Conservation (phyloP, 2,888 invertebrate genomes). For the Spodoptera littoralis region DNA sequence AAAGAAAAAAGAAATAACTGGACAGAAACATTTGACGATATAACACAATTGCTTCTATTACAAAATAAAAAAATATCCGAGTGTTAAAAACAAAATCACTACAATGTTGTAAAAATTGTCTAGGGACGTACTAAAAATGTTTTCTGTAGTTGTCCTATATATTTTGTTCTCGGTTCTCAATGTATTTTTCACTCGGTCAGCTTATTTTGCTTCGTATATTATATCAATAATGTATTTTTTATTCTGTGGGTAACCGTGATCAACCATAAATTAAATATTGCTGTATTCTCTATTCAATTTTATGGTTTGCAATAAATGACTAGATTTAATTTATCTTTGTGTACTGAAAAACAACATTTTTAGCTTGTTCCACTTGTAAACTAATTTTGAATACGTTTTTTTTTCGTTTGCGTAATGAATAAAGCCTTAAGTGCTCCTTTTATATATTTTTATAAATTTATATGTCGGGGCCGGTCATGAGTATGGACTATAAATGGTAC, state of each 20-base stretch:
- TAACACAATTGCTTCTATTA: too few species aligned
- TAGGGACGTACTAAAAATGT: slow-evolving; percentile 29
- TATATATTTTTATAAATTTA: too few species aligned
- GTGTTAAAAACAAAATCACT: slow-evolving; percentile 31
- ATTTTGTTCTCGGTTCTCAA: slow-evolving; percentile 26
- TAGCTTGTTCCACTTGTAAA: not conserved
- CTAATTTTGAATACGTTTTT: too few species aligned
- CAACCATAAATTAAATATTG: slow-evolving; percentile 30
- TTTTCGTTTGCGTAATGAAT: too few species aligned
- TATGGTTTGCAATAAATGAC: slow-evolving; percentile 7
- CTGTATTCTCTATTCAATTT: slow-evolving; percentile 10
- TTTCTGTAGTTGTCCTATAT: slow-evolving; percentile 26
- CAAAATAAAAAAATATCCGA: slow-evolving; percentile 12
- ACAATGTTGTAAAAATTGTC: slow-evolving; percentile 27
- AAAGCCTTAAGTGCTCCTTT: too few species aligned
- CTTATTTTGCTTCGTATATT: slow-evolving; percentile 17
- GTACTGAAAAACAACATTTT: too few species aligned
- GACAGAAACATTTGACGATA: too few species aligned
- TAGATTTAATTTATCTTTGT: slow-evolving; percentile 3
- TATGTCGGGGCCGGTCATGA: too few species aligned
- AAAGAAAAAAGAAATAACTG: too few species aligned
- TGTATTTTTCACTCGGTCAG: slow-evolving; percentile 13
- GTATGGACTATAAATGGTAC: too few species aligned
- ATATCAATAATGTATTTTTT: slow-evolving; percentile 47
- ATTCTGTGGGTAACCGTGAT: slow-evolving; percentile 21